Percentiles rank a stretch among this genome's conserved stretches.
Evolutionary conservation across 2,888 invertebrate species (phyloP).

Genomic region (Dasypogon diadema): DNA sequence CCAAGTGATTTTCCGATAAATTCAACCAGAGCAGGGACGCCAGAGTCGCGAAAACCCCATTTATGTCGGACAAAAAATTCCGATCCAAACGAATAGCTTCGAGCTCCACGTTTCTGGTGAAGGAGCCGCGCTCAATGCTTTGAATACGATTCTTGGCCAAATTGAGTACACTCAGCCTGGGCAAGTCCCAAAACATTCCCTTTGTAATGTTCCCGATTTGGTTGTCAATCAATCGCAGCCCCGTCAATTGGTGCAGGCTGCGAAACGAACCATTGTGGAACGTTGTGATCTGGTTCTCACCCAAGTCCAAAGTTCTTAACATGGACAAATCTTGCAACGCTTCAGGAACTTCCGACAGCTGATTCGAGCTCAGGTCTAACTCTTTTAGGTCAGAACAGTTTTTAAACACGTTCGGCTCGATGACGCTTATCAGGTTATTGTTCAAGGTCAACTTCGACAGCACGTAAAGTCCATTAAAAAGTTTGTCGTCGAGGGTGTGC

Average conservation of each 20-base stretch:
- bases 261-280: conserved; percentile 87
- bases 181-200: conserved; percentile 90
- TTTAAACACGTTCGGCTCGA: conserved; percentile 85
- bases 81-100: conserved; percentile 90
- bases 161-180: conserved; percentile 86
- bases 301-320: conserved; percentile 88
- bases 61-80: conserved; percentile 89
- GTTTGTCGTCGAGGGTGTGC: conserved; percentile 82
- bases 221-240: conserved; percentile 90
- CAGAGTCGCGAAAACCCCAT: conserved; percentile 88
- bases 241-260: conserved; percentile 87
- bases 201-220: conserved; percentile 86
- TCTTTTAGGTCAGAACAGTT: conserved; percentile 92
- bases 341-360: conserved; percentile 83
- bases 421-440: conserved; percentile 83
- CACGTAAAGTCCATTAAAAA: conserved; percentile 87
- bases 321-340: conserved; percentile 85
- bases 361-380: conserved; percentile 89
- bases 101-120: conserved; percentile 83
- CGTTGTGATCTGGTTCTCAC: conserved; percentile 89
- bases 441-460: conserved; percentile 86
- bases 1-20: conserved; percentile 90
- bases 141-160: conserved; percentile 91
- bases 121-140: conserved; percentile 86
- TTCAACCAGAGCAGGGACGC: conserved; percentile 88